Base-by-base conservation (phyloP, 2,113 vertebrate genomes). In the Erythrolamprus reginae region DNA sequence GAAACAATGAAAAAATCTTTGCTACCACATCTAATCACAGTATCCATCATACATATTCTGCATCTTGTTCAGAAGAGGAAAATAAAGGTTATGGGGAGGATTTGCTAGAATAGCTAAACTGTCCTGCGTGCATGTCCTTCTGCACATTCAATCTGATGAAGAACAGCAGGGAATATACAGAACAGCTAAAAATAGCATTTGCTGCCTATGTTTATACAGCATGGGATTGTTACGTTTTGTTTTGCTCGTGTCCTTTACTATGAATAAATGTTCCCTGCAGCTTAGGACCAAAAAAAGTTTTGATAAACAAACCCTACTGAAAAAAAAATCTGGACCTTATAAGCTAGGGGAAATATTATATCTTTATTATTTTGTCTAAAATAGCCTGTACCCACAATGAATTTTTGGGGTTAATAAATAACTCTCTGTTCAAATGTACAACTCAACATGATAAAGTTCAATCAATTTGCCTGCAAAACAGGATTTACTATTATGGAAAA, bases 161-260 rank as follows among this genome's bases (percentile, higher is more conserved):
- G 82, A 94, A 96, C 94, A 93, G 94, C 94, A 95, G 95, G 93
- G 93, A 97, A 93, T 87, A 96, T 96, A 91, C 70, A 86, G 93
- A 90, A 92, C 53, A 89, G 93, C 95, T 95, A 97, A 96, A 97
- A 97, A 97, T 97, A 97, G 94, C 91, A 61, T 95, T 96, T 95
- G 96, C 95, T 97, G 93, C 93, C 96, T 96, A 93, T 96, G 95
- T 96, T 97, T 95, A 95, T 97, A 95, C 95, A 94, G 91, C 94
- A 92, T 98, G 97, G 98, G 98, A 98, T 97, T 97, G 98, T 98
- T 97, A 97, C 97, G 95, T 97, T 97, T 97, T 97, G 96, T 98
- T 98, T 98, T 97, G 97, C 98, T 97, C 96, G 96, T 96, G 96
- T 95, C 95, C 93, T 94, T 83, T 95, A 93, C 98, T 98, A 98